Evolutionary conservation across 2,797 vertebrate species (phyloP).

Genomic region (Echeneis naucrates): DNA sequence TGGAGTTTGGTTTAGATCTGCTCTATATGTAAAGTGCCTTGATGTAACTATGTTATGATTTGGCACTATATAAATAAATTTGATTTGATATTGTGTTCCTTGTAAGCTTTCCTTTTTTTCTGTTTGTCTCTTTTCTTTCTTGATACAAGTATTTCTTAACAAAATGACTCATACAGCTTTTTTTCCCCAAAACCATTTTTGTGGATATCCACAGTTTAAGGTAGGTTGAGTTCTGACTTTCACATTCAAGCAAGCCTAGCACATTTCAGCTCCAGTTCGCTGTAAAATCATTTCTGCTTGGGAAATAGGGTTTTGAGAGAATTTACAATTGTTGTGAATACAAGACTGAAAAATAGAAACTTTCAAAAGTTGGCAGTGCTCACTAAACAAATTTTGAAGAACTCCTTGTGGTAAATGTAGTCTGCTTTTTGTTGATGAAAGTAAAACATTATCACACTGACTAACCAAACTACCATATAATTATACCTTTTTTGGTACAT

Average conservation of each 20-base stretch:
- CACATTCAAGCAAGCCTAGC: not conserved
- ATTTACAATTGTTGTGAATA: not conserved
- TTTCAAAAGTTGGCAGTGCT: not conserved
- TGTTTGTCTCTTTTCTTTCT: not conserved
- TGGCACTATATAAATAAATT: too few species aligned
- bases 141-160: not conserved
- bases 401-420: not conserved
- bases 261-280: not conserved
- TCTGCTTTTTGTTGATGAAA: not conserved
- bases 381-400: not conserved
- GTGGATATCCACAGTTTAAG: not conserved
- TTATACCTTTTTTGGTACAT: not conserved
- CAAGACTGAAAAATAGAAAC: not conserved
- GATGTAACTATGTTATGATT: too few species aligned
- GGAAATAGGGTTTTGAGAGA: not conserved
- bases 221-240: not conserved
- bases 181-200: not conserved
- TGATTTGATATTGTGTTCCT: not conserved
- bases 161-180: not conserved
- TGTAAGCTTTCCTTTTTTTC: not conserved
- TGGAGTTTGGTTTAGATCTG: too few species aligned
- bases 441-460: accelerated
- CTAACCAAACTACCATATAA: not conserved
- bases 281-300: not conserved
- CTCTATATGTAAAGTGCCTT: too few species aligned